Evolutionary conservation across 2,888 invertebrate genomes (phyloP).

Genomic region (Melangyna quadrimaculata): DNA sequence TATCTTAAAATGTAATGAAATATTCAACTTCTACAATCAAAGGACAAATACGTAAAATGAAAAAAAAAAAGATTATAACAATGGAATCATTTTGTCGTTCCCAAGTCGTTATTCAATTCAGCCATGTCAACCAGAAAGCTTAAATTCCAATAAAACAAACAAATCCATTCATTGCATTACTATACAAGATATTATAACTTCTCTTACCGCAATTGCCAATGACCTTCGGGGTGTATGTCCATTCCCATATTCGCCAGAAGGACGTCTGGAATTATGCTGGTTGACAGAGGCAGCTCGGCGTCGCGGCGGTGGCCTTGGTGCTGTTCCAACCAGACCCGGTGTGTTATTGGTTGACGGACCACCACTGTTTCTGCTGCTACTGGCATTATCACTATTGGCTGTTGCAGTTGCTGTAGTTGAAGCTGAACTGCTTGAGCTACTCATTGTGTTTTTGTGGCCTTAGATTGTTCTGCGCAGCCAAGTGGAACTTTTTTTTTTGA

Average conservation of each 20-base stretch:
- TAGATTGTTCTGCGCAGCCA: conserved; percentile 41
- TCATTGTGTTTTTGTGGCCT: conserved; percentile 38
- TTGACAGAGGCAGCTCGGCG: conserved; percentile 79
- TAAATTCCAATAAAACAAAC: not conserved
- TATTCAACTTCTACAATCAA: not conserved
- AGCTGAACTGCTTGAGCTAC: conserved; percentile 55
- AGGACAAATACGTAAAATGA: not conserved
- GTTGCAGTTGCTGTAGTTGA: conserved; percentile 37
- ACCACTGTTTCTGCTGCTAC: conserved; percentile 14
- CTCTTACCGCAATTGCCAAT: conserved; percentile 77
- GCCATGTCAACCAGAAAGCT: not conserved
- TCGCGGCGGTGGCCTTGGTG: conserved; percentile 80
- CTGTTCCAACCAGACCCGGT: conserved; percentile 72
- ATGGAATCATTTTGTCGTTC: not conserved
- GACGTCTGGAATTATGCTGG: conserved; percentile 75
- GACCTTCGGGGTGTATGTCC: conserved; percentile 79
- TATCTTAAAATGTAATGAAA: not conserved
- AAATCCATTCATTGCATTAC: not conserved
- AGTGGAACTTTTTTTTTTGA: conserved; percentile 38
- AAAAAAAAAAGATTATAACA: not conserved
- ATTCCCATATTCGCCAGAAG: conserved; percentile 75
- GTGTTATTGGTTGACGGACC: conserved; percentile 21
- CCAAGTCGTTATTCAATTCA: not conserved
- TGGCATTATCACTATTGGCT: conserved; percentile 22
- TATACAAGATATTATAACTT: conserved; percentile 4